Conservation (phyloP, 2,888 invertebrate species). For the Phlogophora meticulosa region DNA sequence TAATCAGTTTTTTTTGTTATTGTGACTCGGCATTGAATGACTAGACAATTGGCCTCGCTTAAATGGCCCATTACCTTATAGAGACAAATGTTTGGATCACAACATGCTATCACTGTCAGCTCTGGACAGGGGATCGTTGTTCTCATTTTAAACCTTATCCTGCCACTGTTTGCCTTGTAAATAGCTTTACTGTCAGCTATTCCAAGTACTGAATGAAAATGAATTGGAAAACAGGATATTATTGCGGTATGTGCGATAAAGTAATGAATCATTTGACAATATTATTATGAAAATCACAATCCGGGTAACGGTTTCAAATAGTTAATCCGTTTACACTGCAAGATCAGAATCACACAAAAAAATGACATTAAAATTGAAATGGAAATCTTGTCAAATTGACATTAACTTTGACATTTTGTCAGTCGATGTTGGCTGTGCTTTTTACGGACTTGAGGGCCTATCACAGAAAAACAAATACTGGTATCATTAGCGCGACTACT, state of each 20-base stretch:
- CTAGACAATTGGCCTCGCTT: no score
- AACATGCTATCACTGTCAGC: slow-evolving; percentile 56
- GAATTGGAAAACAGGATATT: not conserved
- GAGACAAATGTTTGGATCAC: slow-evolving; percentile 55
- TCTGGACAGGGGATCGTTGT: slow-evolving; percentile 33
- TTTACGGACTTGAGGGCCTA: no score
- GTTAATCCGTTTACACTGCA: no score
- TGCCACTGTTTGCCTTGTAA: slow-evolving; percentile 59
- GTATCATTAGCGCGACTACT: not conserved
- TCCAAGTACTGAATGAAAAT: slow-evolving; percentile 40
- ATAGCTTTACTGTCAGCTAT: slow-evolving; percentile 38
- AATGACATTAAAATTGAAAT: no score
- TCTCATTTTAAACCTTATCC: slow-evolving; percentile 63
- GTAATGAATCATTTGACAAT: not conserved
- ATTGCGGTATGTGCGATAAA: not conserved
- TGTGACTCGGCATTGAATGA: no score
- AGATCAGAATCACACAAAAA: no score
- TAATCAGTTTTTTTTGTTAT: no score
- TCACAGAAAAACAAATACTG: slow-evolving; percentile 3
- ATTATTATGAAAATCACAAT: no score
- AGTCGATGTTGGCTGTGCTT: no score
- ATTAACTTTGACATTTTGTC: no score
- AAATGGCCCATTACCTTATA: slow-evolving; percentile 68
- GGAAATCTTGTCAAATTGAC: no score
- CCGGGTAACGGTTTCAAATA: no score